Conservation (phyloP, 1,140 invertebrate species). For the Drosophila pruinosa region DNA sequence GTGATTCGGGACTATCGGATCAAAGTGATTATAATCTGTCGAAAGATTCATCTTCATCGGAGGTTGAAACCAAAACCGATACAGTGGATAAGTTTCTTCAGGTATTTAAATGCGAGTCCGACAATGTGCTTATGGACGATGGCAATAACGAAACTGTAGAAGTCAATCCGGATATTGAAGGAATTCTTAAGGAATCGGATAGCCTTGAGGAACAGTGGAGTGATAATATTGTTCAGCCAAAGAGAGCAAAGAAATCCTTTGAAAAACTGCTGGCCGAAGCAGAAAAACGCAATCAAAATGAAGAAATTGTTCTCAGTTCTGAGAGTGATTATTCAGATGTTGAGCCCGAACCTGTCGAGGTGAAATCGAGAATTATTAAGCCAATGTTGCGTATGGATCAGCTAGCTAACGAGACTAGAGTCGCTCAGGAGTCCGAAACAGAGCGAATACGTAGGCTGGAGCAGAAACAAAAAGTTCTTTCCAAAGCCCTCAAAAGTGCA, state of each 20-base stretch:
- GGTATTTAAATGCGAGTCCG: constrained; percentile 34
- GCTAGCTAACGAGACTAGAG: constrained; percentile 68
- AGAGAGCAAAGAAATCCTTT: constrained; percentile 41
- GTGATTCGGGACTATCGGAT: constrained; percentile 59
- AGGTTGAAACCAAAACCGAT: constrained; percentile 28
- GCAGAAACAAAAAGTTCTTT: constrained; percentile 58
- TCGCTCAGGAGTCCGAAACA: constrained; percentile 70
- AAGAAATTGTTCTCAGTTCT: constrained; percentile 73
- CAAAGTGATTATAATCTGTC: constrained; percentile 45
- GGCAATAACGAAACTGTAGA: constrained; percentile 17
- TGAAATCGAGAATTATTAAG: constrained; percentile 60
- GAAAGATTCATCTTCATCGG: constrained; percentile 41
- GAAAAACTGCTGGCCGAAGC: constrained; percentile 47
- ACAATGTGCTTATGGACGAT: constrained; percentile 25
- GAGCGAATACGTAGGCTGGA: constrained; percentile 66
- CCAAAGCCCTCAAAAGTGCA: constrained; percentile 54
- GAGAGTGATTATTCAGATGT: constrained; percentile 69
- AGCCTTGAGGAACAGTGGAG: constrained; percentile 45
- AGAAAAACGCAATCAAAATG: constrained; percentile 53
- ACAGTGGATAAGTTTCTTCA: constrained; percentile 69
- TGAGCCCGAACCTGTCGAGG: constrained; percentile 42
- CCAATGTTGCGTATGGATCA: constrained; percentile 76
- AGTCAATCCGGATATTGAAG: constrained; percentile 20
- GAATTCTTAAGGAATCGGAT: constrained; percentile 17
- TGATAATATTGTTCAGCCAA: constrained; percentile 22